Evolutionary conservation across 35 echinoderm and acorn worm species (phyloP).

Genomic region (Ophioderma brevispina): DNA sequence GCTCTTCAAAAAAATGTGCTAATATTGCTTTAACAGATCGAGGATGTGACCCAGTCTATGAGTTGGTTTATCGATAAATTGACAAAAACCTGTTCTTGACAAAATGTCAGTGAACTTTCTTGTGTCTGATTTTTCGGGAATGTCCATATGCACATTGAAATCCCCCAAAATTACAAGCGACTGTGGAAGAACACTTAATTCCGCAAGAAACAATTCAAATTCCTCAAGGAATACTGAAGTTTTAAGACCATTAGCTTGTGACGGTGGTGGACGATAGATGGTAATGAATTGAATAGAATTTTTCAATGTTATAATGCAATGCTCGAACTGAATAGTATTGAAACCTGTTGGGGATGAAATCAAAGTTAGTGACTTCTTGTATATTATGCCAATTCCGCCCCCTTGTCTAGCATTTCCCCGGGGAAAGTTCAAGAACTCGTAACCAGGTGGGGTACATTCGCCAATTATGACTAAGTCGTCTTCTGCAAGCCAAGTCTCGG

Average conservation of each 20-base stretch:
- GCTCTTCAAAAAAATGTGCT: too few relatives aligned
- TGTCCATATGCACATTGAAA: not conserved
- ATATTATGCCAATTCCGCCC: not conserved
- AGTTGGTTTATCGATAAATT: too few relatives aligned
- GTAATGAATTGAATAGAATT: not conserved
- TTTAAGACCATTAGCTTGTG: not conserved
- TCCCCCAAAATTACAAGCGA: not conserved
- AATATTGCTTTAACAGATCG: too few relatives aligned
- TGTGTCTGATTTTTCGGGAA: not conserved
- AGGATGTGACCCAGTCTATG: too few relatives aligned
- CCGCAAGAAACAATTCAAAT: not conserved
- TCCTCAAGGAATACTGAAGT: not conserved
- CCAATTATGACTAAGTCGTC: not conserved
- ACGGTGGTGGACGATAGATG: not conserved
- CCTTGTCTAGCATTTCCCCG: not conserved
- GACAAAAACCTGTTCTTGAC: too few relatives aligned
- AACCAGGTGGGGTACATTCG: conserved; percentile 2
- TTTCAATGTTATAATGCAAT: too few relatives aligned
- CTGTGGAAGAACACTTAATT: not conserved
- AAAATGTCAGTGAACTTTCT: not conserved
- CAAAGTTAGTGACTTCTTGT: not conserved
- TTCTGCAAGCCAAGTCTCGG: not conserved
- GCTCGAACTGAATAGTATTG: not conserved
- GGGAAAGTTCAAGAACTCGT: not conserved
- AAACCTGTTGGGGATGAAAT: not conserved